phyloP scores from a whole-genome alignment of 2,113 vertebrate genomes.

The Octodon degus region DNA sequence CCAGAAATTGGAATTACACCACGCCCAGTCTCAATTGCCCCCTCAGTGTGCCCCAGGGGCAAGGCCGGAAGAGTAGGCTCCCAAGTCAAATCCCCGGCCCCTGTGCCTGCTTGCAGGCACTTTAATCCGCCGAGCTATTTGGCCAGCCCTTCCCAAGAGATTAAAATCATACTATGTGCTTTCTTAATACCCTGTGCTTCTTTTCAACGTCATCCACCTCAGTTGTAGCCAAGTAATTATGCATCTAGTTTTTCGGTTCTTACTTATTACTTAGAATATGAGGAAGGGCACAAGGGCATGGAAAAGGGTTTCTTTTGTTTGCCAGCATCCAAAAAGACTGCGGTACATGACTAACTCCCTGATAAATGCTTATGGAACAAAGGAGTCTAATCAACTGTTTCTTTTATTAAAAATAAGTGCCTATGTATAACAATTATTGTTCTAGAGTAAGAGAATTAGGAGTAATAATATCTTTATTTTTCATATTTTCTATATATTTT shows the following conservation, averaged over 20 bases:
- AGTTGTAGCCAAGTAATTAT: background rate
- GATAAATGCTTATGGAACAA: slow-evolving; percentile 2
- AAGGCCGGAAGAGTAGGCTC: too few species aligned
- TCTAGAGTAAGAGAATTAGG: background rate
- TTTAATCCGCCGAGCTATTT: too few species aligned
- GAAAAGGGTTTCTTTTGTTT: slow-evolving; percentile 28
- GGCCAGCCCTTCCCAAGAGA: background rate
- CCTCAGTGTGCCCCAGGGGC: too few species aligned
- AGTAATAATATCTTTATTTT: background rate
- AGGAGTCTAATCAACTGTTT: slow-evolving; percentile 18
- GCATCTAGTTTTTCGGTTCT: background rate
- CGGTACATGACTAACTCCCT: slow-evolving; percentile 1
- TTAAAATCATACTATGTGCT: background rate
- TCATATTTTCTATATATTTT: background rate
- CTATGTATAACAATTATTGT: background rate
- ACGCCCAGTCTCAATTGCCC: too few species aligned
- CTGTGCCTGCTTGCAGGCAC: too few species aligned
- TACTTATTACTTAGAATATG: slow-evolving; percentile 13
- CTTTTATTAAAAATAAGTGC: slow-evolving; percentile 19
- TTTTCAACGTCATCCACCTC: slow-evolving; percentile 16
- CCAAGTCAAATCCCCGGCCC: too few species aligned
- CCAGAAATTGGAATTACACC: too few species aligned
- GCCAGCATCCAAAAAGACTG: background rate
- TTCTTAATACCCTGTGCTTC: background rate
- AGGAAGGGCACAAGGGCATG: background rate